These are phyloP conservation scores for Kryptopterus vitreolus DNA, from an alignment of 2,797 vertebrate species.

Conservation along the genomic window DNA sequence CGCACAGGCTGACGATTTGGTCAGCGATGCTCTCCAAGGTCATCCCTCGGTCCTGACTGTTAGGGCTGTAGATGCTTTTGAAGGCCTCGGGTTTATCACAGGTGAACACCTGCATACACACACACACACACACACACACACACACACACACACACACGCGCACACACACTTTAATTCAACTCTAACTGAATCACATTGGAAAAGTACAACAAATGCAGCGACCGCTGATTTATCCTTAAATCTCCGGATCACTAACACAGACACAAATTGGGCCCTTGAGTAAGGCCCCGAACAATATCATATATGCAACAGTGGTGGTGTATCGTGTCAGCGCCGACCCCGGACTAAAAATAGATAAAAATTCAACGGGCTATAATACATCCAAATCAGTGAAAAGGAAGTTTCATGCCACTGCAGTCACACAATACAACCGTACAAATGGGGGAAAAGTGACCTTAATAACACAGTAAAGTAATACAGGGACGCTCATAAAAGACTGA, in stretches of 20 bases:
- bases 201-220: background rate
- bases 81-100: slow-evolving; percentile 86
- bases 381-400: no score
- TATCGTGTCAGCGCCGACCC: no score
- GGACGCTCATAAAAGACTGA: background rate
- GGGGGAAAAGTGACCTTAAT: no score
- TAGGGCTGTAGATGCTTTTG: slow-evolving; percentile 84
- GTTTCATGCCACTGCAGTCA: no score
- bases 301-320: no score
- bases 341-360: no score
- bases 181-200: background rate
- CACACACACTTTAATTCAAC: background rate
- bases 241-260: no score
- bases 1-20: slow-evolving; percentile 91
- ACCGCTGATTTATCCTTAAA: no score
- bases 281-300: no score
- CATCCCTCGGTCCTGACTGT: slow-evolving; percentile 73
- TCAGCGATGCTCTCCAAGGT: slow-evolving; percentile 81
- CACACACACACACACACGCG: background rate
- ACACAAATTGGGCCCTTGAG: no score
- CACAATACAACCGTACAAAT: no score
- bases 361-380: no score
- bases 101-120: slow-evolving; percentile 83
- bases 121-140: background rate
- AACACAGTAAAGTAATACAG: background rate